phyloP scores from a whole-genome alignment of 2,888 invertebrate species.

The Smittia aterrima region DNA sequence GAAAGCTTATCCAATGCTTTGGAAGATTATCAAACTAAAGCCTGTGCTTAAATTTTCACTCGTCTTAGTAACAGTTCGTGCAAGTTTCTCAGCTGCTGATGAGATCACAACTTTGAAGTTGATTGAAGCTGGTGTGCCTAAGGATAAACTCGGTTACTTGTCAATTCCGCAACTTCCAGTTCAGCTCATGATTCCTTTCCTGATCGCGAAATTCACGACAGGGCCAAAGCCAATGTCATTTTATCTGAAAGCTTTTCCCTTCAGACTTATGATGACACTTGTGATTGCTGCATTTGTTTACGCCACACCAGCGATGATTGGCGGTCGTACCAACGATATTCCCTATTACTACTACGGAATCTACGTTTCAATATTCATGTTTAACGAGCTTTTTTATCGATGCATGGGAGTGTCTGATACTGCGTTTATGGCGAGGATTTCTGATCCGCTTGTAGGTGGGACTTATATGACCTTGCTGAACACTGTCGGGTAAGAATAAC shows the following conservation, averaged over 20 bases:
- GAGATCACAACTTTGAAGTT: constrained; percentile 92
- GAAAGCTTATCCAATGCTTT: constrained; percentile 79
- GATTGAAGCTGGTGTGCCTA: constrained; percentile 93
- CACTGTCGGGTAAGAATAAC: constrained; percentile 83
- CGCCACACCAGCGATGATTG: constrained; percentile 73
- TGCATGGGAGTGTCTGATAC: constrained; percentile 97
- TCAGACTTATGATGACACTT: constrained; percentile 80
- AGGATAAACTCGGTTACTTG: constrained; percentile 77
- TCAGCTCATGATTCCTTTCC: background rate
- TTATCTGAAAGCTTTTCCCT: constrained; percentile 85
- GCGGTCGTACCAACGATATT: constrained; percentile 55
- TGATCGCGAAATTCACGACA: constrained; percentile 65
- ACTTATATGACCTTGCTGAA: background rate
- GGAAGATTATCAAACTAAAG: constrained; percentile 78
- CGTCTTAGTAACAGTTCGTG: constrained; percentile 88
- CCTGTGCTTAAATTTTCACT: constrained; percentile 75
- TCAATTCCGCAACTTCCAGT: constrained; percentile 84
- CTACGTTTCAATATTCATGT: constrained; percentile 72
- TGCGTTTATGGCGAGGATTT: constrained; percentile 97
- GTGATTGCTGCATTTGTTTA: constrained; percentile 82
- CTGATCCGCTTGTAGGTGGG: constrained; percentile 94
- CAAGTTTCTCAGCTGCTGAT: constrained; percentile 92
- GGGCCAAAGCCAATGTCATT: constrained; percentile 87
- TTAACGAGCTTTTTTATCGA: constrained; percentile 77
- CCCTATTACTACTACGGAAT: constrained; percentile 75